These are phyloP conservation scores for Discoglossus pictus DNA, from an alignment of 2,797 vertebrate genomes.

Conservation along the genomic window DNA sequence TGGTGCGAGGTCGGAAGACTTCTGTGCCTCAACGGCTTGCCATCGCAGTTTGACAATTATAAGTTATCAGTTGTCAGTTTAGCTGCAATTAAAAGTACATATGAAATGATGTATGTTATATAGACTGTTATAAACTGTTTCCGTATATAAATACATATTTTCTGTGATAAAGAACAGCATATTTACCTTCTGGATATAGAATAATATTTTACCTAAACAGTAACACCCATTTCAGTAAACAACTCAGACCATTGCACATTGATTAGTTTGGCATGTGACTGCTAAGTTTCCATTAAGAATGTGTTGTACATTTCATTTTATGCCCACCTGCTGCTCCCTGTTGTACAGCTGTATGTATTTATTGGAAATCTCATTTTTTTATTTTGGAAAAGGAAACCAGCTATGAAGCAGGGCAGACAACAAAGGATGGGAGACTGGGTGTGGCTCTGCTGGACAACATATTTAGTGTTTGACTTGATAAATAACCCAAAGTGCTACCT, in stretches of 20 bases:
- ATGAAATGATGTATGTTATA: too few relatives aligned
- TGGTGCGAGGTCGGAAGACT: too few relatives aligned
- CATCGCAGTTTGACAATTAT: too few relatives aligned
- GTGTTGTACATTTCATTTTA: constrained; percentile 25
- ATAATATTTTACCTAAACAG: constrained; percentile 29
- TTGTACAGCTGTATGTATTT: constrained; percentile 20
- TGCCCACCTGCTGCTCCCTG: constrained; percentile 29
- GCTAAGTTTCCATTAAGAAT: constrained; percentile 25
- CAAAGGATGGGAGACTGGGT: constrained; percentile 35
- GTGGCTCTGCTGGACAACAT: constrained; percentile 24
- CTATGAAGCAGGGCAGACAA: constrained; percentile 25
- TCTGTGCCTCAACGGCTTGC: too few relatives aligned
- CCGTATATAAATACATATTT: too few relatives aligned
- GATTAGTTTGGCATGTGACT: constrained; percentile 37
- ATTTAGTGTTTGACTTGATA: constrained; percentile 19
- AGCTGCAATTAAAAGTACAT: too few relatives aligned
- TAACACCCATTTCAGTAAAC: constrained; percentile 31
- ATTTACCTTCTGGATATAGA: constrained; percentile 3
- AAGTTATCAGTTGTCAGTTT: too few relatives aligned
- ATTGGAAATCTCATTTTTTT: constrained; percentile 34
- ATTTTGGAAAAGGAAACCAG: constrained; percentile 29
- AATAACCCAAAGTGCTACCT: constrained; percentile 17
- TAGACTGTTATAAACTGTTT: too few relatives aligned
- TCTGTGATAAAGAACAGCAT: background rate
- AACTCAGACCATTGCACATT: constrained; percentile 30